Evolutionary conservation across 1,140 invertebrate species (phyloP).

Genomic region (Cotesia chilonis): DNA sequence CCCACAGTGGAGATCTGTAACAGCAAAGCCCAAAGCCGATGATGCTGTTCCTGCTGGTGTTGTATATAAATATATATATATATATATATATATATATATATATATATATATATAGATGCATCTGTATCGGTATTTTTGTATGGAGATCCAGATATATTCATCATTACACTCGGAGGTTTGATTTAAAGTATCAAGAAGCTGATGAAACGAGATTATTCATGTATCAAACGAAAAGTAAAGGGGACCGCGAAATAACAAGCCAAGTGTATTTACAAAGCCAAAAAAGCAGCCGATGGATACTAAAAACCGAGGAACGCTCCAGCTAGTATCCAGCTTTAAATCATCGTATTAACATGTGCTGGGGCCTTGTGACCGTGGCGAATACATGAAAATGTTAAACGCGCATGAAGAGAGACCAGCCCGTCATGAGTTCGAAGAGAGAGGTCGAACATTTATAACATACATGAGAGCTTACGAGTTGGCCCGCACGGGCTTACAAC

Average conservation of each 20-base stretch:
- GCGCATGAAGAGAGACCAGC: constrained; percentile 31
- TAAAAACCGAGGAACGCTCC: too few relatives aligned
- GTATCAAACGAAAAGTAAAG: too few relatives aligned
- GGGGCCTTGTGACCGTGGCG: constrained; percentile 33
- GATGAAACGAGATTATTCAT: too few relatives aligned
- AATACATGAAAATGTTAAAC: constrained; percentile 43
- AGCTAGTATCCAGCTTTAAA: constrained; percentile 33
- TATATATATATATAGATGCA: not conserved
- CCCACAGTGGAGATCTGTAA: constrained; percentile 6
- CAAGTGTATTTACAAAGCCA: not conserved
- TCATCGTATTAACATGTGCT: constrained; percentile 41
- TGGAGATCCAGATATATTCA: not conserved
- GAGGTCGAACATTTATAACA: constrained; percentile 26
- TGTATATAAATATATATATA: too few relatives aligned
- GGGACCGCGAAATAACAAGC: too few relatives aligned
- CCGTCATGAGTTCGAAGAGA: constrained; percentile 24
- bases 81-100: too few relatives aligned
- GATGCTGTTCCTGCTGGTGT: not conserved
- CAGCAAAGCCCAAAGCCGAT: constrained; percentile 1
- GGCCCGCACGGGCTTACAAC: constrained; percentile 24
- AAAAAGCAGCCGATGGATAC: too few relatives aligned
- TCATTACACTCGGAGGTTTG: too few relatives aligned
- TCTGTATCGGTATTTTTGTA: not conserved
- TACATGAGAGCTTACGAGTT: constrained; percentile 37
- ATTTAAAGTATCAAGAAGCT: too few relatives aligned